Base-by-base conservation (phyloP, 2,113 vertebrate species). In the Ceratotherium simum region DNA sequence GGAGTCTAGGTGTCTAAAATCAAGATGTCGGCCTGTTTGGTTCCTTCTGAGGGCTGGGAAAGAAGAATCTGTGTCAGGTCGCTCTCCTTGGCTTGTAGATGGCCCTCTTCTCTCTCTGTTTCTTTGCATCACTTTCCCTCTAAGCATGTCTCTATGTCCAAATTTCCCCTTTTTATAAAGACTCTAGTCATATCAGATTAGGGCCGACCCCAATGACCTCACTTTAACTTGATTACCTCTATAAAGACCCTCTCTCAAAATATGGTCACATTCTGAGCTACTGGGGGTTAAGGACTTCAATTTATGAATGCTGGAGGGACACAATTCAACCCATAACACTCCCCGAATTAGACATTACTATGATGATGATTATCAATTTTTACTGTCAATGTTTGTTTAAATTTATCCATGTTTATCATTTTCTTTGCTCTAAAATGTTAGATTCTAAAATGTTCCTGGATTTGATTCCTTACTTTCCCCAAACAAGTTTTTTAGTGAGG, bases 401-500 rank as follows among this genome's bases (percentile, higher is more conserved):
- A 56, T 76, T 65, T 81, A 46, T 58, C 16, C 4, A 42, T 36
- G 17, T 76, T 95, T 91, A 69, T 76, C 6, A 21, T 70, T 75
- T 36, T 83, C 39, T 91, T 84, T 92, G 10, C 31, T 60, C 20
- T 56, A 83, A 80, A 84, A 56, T 62, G 2, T 67, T 75, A 29
- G 9, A 48, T 67, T 88, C 64, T 84, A 72, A 79, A 67, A 51
- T 48, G 46, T 95, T 84, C 89, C n/a, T 62, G 10, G 18, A 54
- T 90, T 76, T 31, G 10, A 75, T 56, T 79, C 12, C 16, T 73
- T 56, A 9, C 36, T 85, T 89, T 31, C 29, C 72, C 29, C 58
- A 91, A 94, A 73, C 39, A 58, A 80, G 14, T 46, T 60, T 8
- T 91, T 93, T 42, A n/a, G 31, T 31, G 25, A 93, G 6, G 17